Conservation (phyloP, 2,113 vertebrate genomes). For the Cottus gobio region DNA sequence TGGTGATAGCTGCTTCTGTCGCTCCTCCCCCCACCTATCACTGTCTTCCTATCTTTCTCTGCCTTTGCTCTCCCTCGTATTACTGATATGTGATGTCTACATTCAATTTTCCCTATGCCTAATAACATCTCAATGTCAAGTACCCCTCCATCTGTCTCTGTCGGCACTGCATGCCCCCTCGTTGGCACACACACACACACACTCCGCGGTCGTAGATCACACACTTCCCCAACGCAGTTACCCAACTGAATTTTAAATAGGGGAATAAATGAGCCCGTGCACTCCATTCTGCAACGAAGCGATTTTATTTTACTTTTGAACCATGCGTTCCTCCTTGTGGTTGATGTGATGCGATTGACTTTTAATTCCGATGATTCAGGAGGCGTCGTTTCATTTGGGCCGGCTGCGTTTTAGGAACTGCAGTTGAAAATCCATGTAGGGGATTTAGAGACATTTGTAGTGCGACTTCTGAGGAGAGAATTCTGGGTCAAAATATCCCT, state of each 20-base stretch:
- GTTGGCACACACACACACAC: neutral
- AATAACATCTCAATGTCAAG: constrained; percentile 49
- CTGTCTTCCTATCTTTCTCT: constrained; percentile 32
- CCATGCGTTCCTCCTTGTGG: neutral
- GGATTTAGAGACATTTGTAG: neutral
- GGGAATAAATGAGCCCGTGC: constrained; percentile 6
- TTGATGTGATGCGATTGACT: neutral
- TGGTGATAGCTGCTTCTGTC: constrained; percentile 26
- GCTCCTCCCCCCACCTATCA: constrained; percentile 54
- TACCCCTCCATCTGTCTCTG: neutral
- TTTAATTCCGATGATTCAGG: neutral
- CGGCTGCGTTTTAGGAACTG: neutral
- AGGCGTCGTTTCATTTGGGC: neutral
- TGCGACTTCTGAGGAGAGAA: neutral
- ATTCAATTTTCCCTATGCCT: constrained; percentile 39
- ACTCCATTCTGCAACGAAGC: constrained; percentile 1
- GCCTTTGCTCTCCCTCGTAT: constrained; percentile 28
- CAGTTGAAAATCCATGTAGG: neutral
- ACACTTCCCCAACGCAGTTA: neutral
- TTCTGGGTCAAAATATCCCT: constrained; percentile 31
- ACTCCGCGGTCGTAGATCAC: neutral
- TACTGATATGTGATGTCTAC: constrained; percentile 27
- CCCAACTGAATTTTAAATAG: neutral
- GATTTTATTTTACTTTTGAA: constrained; percentile 7
- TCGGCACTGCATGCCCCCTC: neutral